These are phyloP conservation scores for Eurois occulta DNA, from an alignment of 2,888 invertebrate genomes.

Conservation along the genomic window DNA sequence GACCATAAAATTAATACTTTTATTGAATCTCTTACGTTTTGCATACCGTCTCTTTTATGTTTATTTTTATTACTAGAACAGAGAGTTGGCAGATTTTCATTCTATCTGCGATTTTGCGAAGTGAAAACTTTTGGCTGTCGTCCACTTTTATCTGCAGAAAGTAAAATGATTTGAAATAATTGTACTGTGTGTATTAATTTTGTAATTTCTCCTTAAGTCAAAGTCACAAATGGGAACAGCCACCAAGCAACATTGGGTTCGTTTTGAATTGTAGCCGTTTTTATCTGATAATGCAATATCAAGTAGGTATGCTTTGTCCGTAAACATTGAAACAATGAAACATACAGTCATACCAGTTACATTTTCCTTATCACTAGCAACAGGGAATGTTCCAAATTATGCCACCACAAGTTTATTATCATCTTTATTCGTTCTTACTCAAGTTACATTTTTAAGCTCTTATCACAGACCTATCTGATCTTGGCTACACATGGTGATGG, in stretches of 20 bases:
- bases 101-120: conserved; percentile 43
- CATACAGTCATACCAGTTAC: background rate
- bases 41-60: conserved; percentile 1
- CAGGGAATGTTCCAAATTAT: background rate
- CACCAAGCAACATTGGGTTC: background rate
- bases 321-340: background rate
- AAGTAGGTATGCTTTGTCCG: background rate
- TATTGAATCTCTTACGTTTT: conserved; percentile 13
- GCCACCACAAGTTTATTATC: background rate
- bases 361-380: background rate
- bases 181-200: background rate
- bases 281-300: background rate
- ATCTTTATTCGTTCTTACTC: background rate
- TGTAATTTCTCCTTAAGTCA: conserved; percentile 3
- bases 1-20: conserved; percentile 15
- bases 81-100: conserved; percentile 54
- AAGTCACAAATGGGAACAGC: background rate
- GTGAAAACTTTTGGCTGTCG: conserved; percentile 57
- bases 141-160: conserved; percentile 61
- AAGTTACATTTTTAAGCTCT: background rate
- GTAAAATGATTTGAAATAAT: conserved; percentile 48
- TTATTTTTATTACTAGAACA: conserved; percentile 37
- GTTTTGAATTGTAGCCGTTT: background rate
- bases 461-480: background rate
- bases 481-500: background rate